These are phyloP conservation scores for Schizopygopsis pylzovi DNA, from an alignment of 2,797 vertebrate species.

Conservation along the genomic window DNA sequence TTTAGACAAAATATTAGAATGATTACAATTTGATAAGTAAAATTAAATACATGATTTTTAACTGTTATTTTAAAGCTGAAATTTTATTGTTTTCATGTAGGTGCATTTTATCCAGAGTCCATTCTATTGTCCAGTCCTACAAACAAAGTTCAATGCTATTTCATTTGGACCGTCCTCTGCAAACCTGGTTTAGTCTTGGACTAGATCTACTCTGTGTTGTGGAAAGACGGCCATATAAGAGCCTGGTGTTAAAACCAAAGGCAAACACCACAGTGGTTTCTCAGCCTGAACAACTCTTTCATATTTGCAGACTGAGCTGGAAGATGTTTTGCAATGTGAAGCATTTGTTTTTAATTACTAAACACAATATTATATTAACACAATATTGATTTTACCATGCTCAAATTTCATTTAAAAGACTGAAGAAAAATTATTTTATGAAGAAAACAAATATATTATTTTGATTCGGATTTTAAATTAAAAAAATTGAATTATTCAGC, in stretches of 20 bases:
- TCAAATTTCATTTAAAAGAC: neutral
- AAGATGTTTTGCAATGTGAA: neutral
- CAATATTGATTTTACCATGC: neutral
- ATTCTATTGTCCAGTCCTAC: neutral
- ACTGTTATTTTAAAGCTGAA: neutral
- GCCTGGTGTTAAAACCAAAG: slow-evolving; percentile 25
- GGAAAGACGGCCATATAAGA: neutral
- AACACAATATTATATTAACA: too few species aligned
- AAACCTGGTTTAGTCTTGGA: neutral
- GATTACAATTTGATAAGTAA: neutral
- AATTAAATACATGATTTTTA: neutral
- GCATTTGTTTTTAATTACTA: too few species aligned
- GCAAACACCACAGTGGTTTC: slow-evolving; percentile 12
- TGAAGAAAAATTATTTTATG: neutral
- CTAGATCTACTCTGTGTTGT: slow-evolving; percentile 3
- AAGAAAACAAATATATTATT: neutral
- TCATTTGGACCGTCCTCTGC: neutral
- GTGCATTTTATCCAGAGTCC: neutral
- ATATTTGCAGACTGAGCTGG: slow-evolving; percentile 14
- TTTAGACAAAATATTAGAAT: neutral
- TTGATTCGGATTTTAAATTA: neutral
- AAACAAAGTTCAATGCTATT: neutral
- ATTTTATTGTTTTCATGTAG: neutral
- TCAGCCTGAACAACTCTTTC: neutral
- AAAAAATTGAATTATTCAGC: neutral